Evolutionary conservation across 2,113 vertebrate species (phyloP).

Genomic region (Oncorhynchus kisutch): DNA sequence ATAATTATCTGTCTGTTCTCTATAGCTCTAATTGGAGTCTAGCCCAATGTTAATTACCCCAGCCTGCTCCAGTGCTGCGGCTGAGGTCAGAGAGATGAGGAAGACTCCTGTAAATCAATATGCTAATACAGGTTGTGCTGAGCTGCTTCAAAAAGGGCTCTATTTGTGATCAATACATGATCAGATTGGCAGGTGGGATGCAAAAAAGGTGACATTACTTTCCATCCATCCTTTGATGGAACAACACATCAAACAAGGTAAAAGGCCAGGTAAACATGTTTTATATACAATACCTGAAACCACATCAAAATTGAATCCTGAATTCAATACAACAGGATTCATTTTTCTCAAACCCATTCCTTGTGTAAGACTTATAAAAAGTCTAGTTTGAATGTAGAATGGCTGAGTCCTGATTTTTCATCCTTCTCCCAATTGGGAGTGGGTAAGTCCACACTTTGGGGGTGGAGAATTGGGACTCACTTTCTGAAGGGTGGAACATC

Average conservation of each 20-base stretch:
- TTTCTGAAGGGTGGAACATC: no score
- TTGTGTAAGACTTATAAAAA: no score
- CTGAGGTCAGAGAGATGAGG: not conserved
- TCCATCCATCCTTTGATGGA: not conserved
- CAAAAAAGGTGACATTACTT: not conserved
- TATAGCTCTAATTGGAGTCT: not conserved
- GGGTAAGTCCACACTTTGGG: no score
- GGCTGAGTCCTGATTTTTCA: no score
- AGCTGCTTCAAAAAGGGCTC: not conserved
- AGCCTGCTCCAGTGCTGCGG: not conserved
- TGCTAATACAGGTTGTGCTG: not conserved
- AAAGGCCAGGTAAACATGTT: not conserved
- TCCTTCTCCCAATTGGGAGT: no score
- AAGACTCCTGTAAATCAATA: slow-evolving; percentile 4
- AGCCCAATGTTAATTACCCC: not conserved
- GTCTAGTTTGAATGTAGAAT: no score
- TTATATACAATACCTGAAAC: no score
- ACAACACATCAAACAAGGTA: not conserved
- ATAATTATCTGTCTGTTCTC: not conserved
- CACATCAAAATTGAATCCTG: no score
- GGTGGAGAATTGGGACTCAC: no score
- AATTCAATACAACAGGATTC: no score
- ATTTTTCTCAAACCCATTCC: no score
- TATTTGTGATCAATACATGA: not conserved
- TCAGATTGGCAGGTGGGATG: not conserved